phyloP scores from a whole-genome alignment of 2,888 invertebrate species.

The Euclidia mi region DNA sequence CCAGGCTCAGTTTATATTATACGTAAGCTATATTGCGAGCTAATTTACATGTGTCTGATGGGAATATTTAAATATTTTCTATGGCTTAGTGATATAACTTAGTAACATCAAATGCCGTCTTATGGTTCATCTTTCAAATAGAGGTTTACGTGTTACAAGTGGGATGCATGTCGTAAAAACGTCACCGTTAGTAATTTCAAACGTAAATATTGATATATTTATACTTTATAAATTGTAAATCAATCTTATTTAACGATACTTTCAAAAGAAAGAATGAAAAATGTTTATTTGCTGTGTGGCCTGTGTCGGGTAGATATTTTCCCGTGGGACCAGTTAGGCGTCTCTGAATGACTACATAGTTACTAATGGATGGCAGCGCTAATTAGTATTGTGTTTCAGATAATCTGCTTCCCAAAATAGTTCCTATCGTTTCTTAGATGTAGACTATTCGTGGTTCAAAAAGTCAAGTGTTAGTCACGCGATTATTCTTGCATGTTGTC shows the following conservation, averaged over 20 bases:
- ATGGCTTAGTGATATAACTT: slow-evolving; percentile 17
- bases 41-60: slow-evolving; percentile 44
- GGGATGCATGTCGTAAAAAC: neutral
- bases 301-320: neutral
- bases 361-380: neutral
- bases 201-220: slow-evolving; percentile 1
- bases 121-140: neutral
- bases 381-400: neutral
- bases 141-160: too few species aligned
- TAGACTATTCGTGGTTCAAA: neutral
- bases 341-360: neutral
- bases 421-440: neutral
- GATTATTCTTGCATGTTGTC: too few species aligned
- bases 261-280: neutral
- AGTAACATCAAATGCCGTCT: neutral
- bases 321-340: neutral
- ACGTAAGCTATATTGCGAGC: slow-evolving; percentile 6
- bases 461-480: neutral
- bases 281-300: slow-evolving; percentile 3
- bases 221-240: neutral
- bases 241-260: neutral
- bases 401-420: neutral
- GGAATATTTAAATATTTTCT: slow-evolving; percentile 30
- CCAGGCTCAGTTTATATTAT: slow-evolving; percentile 39
- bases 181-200: neutral